Evolutionary conservation across 2,888 invertebrate genomes (phyloP), one percentile per base, ranked within the genome.

Genomic region (Aproaerema taeniolella): DNA sequence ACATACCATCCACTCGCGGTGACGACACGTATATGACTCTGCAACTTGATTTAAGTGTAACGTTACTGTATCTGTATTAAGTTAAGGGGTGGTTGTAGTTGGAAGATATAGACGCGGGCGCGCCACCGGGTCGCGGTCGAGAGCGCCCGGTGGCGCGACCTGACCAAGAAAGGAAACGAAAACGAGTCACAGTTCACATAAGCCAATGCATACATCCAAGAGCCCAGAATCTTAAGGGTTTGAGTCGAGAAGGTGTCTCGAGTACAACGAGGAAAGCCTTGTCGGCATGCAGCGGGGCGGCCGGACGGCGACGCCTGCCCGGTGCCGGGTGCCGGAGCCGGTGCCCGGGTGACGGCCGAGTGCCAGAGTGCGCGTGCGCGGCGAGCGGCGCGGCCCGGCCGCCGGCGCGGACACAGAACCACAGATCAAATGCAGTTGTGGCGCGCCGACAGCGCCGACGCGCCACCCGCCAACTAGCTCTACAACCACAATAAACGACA

Each of bases 151-250:
- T 73, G 75, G 45, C 69, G 64, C 70, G 62, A 53, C 58, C 71
- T 72, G 78, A 81, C 78, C 77, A 83, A 83, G 85, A 83, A 85
- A 86, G 82, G 83, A 85, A 86, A 86, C 85, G 85, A 85, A 86
- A 86, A 83, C 82, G 80, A 85, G 79, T 85, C 83, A 85, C 85
- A 83, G 77, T 85, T 86, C 81, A 86, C 85, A 86, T 80, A 86
- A 85, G 85, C 85, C 85, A 86, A 85, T 85, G 85, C 85, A 85
- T 76, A 85, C 83, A 86, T 85, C 85, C 86, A 86, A 85, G 83
- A 86, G 86, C 85, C 85, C 85, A 85, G 85, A 86, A 86, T 85
- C 71, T 85, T 82, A 85, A 85, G 86, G 85, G 86, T 85, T 86
- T 85, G 80, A 77, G 72, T 82, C 77, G 81, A 78, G 50, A 49